phyloP scores from a whole-genome alignment of 1,140 invertebrate species.

The Diplogasteroides magnus region DNA sequence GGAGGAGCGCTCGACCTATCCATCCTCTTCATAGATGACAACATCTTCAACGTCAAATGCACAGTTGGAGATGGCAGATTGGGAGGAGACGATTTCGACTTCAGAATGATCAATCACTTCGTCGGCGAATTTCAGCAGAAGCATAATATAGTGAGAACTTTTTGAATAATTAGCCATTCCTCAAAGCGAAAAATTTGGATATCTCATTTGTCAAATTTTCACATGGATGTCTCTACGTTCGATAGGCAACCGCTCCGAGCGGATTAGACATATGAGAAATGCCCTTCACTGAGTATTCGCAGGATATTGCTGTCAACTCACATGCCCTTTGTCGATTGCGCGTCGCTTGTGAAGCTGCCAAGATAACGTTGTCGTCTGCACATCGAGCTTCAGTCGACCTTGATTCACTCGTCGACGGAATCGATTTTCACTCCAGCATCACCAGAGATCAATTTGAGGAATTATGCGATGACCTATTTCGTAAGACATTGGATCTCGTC shows the following conservation, averaged over 20 bases:
- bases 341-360: conserved; percentile 88
- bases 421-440: conserved; percentile 91
- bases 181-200: not conserved
- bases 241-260: no score
- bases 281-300: not conserved
- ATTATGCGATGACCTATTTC: conserved; percentile 80
- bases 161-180: conserved; percentile 26
- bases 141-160: conserved; percentile 67
- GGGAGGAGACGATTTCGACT: conserved; percentile 94
- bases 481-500: conserved; percentile 82
- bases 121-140: conserved; percentile 93
- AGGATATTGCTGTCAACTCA: conserved; percentile 78
- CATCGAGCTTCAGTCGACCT: conserved; percentile 92
- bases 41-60: conserved; percentile 87
- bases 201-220: conserved; percentile 77
- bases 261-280: no score
- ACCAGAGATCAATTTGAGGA: conserved; percentile 89
- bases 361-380: conserved; percentile 84
- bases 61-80: conserved; percentile 93
- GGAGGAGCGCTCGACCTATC: conserved; percentile 96
- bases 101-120: conserved; percentile 89
- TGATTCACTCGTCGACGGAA: conserved; percentile 87
- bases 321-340: conserved; percentile 79
- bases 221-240: no score
- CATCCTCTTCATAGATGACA: conserved; percentile 87